Conservation (phyloP, 2,113 vertebrate genomes). For the Sporophila hypoxantha region DNA sequence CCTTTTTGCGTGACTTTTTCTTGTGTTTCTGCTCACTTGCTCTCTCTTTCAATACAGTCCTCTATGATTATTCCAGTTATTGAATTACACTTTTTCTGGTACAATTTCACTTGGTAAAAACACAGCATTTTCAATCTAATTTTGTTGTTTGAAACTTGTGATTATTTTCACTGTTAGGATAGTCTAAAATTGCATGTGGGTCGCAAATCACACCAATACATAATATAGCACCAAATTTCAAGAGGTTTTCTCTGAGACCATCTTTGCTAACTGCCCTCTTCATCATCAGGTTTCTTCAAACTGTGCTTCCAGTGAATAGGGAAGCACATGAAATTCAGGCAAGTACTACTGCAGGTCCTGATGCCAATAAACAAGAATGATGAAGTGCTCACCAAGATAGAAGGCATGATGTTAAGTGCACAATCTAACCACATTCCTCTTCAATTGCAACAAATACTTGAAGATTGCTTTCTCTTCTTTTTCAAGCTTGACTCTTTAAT, state of each 20-base stretch:
- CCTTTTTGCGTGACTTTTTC: background rate
- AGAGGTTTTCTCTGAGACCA: background rate
- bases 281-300: background rate
- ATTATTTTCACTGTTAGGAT: background rate
- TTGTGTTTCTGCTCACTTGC: background rate
- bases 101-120: background rate
- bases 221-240: background rate
- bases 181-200: background rate
- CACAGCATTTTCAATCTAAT: background rate
- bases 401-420: background rate
- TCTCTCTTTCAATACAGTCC: background rate
- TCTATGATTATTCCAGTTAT: background rate
- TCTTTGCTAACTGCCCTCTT: background rate
- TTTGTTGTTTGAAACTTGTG: background rate
- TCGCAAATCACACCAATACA: background rate
- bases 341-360: background rate
- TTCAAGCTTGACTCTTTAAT: background rate
- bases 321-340: background rate
- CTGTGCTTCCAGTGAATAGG: background rate
- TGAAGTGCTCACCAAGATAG: background rate
- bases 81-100: background rate
- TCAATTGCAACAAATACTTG: background rate
- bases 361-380: background rate
- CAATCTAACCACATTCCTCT: background rate
- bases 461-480: background rate